phyloP scores from a whole-genome alignment of 2,888 invertebrate species.

The Azorinus chamasolen region DNA sequence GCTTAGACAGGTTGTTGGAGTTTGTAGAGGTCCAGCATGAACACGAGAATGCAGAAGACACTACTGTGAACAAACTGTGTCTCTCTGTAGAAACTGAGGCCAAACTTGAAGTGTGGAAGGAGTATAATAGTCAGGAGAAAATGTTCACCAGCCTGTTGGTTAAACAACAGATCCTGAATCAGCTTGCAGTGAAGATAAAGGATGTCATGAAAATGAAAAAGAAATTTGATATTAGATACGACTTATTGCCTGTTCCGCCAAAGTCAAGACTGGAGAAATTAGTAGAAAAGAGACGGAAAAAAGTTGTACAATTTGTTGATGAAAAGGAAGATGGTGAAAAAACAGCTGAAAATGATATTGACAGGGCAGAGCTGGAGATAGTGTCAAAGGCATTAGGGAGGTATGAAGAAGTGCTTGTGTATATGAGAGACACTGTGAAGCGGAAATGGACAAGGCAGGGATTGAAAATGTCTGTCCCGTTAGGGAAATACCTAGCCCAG shows the following conservation, averaged over 20 bases:
- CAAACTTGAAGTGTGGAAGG: constrained; percentile 45
- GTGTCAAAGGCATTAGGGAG: constrained; percentile 24
- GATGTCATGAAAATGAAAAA: constrained; percentile 24
- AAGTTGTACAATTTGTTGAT: background rate
- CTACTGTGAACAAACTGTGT: constrained; percentile 28
- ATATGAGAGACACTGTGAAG: constrained; percentile 19
- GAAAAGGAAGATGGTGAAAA: constrained; percentile 4
- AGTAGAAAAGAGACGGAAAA: constrained; percentile 35
- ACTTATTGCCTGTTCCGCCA: constrained; percentile 40
- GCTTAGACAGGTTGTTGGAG: too few species aligned
- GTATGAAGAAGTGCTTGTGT: constrained; percentile 10
- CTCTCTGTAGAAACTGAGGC: constrained; percentile 24
- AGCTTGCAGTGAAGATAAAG: constrained; percentile 11
- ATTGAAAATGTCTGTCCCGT: constrained; percentile 15
- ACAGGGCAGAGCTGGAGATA: constrained; percentile 10
- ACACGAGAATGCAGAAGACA: constrained; percentile 7
- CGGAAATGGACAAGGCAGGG: constrained; percentile 33
- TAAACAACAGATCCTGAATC: constrained; percentile 27
- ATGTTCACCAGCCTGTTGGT: constrained; percentile 33
- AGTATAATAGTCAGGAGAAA: constrained; percentile 21
- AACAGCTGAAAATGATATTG: background rate
- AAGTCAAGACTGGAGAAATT: constrained; percentile 48
- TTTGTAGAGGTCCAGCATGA: constrained; percentile 5
- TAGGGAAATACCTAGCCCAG: constrained; percentile 27
- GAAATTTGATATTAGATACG: constrained; percentile 25